Base-by-base conservation (phyloP, 2,113 vertebrate genomes). In the Eurypyga helias region DNA sequence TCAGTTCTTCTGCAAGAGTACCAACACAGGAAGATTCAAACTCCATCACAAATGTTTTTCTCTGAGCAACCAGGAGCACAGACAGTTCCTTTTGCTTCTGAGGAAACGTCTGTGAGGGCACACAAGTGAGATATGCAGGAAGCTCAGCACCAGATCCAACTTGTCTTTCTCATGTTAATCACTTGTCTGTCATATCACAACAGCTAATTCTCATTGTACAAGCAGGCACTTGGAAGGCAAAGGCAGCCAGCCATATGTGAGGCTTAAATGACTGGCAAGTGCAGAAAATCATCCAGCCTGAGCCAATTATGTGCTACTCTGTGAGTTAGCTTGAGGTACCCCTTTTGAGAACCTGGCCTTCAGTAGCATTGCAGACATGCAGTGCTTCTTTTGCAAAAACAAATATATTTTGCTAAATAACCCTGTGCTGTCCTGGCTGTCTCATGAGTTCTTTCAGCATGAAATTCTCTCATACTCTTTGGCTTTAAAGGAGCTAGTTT, bases 161-260 rank as follows among this genome's bases (percentile, higher is more conserved):
- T 87, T 96, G 95, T 92, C 92, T 93, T 93, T 94, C 77, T 95
- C 83, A 29, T 83, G 83, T 95, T 92, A 96, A 97, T 96, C 96
- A 67, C 89, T 82, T 88, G 76, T 95, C 97, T 97, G 94, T 96
- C 93, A 91, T 82, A 98, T 86, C 83, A 96, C 85, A 90, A 73
- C 91, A 83, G 96, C 76, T 87, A 97, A 78, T 92, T 93, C 93
- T 86, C 81, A 92, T 71, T 88, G 87, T 93, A 93, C 95, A 90
- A 86, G 85, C 86, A 96, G 90, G 66, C 93, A 85, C 73, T 95
- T 89, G 91, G 97, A 95, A 95, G 77, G 96, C 94, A 95, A 83
- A 96, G 90, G 36, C 90, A 95, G 80, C n/a, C 80, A 84, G 83
- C 77, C 20, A 0, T 82, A 82, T 33, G 61, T 34, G 69, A 95